Conservation (phyloP, 2,888 invertebrate genomes). For the Falcaria lacertinaria region DNA sequence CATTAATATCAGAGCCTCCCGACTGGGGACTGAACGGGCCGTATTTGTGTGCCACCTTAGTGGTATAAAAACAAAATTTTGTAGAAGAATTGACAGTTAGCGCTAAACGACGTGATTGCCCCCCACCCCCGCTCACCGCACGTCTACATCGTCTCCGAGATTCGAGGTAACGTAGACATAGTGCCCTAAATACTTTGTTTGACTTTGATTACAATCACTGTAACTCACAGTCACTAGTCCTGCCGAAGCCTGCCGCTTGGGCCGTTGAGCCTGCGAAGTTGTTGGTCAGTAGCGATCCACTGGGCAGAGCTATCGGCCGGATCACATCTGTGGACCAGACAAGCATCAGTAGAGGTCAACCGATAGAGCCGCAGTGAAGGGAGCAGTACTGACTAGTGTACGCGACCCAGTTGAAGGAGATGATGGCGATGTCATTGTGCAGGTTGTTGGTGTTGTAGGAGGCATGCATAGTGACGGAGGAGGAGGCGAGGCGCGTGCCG, state of each 20-base stretch:
- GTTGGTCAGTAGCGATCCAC: slow-evolving; percentile 10
- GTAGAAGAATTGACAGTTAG: no score
- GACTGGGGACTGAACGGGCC: no score
- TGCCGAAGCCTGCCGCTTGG: slow-evolving; percentile 30
- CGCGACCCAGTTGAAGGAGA: slow-evolving; percentile 18
- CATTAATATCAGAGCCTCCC: no score
- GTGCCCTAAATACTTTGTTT: no score
- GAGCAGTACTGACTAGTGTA: slow-evolving; percentile 24
- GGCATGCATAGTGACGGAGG: slow-evolving; percentile 25
- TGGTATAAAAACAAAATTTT: no score
- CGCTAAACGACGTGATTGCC: no score
- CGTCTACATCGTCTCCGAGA: no score
- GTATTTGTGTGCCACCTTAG: no score
- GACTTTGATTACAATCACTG: no score
- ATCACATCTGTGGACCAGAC: slow-evolving; percentile 15
- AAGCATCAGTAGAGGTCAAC: neutral
- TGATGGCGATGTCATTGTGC: slow-evolving; percentile 34
- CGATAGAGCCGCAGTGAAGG: neutral
- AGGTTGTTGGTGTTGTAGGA: slow-evolving; percentile 23
- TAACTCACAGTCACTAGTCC: slow-evolving; percentile 25
- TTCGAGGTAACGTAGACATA: no score
- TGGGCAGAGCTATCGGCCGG: slow-evolving; percentile 19
- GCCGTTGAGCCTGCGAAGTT: slow-evolving; percentile 22
- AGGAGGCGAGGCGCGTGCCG: slow-evolving; percentile 26
- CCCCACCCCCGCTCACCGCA: no score